Conservation (phyloP, 2,888 invertebrate species). For the Sarcophaga rosellei region DNA sequence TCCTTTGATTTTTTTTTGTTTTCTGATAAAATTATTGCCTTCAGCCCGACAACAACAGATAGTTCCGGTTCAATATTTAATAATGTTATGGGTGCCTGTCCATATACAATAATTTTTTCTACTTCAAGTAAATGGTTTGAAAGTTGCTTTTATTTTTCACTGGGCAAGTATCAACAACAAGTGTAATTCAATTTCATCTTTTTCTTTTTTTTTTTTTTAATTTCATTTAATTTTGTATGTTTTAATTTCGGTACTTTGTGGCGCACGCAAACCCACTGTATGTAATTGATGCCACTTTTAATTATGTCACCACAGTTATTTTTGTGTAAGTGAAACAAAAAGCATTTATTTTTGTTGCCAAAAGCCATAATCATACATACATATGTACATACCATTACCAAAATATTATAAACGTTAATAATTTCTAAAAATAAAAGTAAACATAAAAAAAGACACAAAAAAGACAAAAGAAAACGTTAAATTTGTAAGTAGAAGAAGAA, state of each 20-base stretch:
- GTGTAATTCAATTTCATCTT: no score
- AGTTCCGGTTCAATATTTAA: slow-evolving; percentile 41
- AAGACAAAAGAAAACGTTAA: slow-evolving; percentile 22
- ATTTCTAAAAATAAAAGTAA: slow-evolving; percentile 23
- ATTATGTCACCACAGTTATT: slow-evolving; percentile 67
- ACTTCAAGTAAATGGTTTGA: background rate
- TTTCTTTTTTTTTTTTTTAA: background rate
- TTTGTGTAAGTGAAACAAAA: slow-evolving; percentile 45
- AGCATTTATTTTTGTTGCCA: slow-evolving; percentile 45
- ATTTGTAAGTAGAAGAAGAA: slow-evolving; percentile 64
- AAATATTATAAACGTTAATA: slow-evolving; percentile 41
- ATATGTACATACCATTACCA: slow-evolving; percentile 27
- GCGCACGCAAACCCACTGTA: slow-evolving; percentile 23
- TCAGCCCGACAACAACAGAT: background rate
- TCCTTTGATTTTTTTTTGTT: slow-evolving; percentile 8
- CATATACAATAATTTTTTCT: background rate
- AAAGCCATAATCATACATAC: slow-evolving; percentile 66
- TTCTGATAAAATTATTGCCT: background rate
- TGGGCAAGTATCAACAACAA: background rate
- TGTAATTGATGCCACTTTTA: slow-evolving; percentile 67
- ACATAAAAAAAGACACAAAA: slow-evolving; percentile 28
- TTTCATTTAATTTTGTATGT: background rate
- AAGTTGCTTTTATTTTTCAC: slow-evolving; percentile 21
- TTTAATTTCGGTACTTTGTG: background rate
- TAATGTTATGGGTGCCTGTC: slow-evolving; percentile 24